phyloP scores from a whole-genome alignment of 2,797 vertebrate genomes.

The Falco concolor region DNA sequence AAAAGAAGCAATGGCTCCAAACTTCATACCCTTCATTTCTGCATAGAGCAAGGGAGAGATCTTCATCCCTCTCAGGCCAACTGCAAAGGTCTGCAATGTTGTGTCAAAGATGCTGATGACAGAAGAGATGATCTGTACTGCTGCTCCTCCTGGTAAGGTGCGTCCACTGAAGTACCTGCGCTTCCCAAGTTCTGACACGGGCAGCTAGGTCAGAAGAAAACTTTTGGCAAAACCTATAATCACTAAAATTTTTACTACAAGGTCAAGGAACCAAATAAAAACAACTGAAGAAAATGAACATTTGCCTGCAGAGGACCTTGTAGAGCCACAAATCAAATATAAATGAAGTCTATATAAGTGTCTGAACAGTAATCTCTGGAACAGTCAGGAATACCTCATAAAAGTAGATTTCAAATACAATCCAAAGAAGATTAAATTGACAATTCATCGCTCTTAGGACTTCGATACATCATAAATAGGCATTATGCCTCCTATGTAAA shows the following conservation, averaged over 20 bases:
- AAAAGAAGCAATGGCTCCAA: not conserved
- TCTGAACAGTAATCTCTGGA: not conserved
- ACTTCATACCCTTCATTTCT: not conserved
- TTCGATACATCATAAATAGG: constrained; percentile 14
- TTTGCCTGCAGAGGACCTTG: not conserved
- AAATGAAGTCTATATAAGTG: not conserved
- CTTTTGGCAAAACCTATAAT: not conserved
- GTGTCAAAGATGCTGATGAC: not conserved
- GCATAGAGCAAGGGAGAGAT: not conserved
- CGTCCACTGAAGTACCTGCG: not conserved
- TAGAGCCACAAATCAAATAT: not conserved
- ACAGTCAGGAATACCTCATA: not conserved
- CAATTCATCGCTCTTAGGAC: constrained; percentile 1
- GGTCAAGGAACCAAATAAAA: not conserved
- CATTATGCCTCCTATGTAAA: constrained; percentile 14
- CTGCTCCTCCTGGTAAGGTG: not conserved
- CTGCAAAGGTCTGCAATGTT: not conserved
- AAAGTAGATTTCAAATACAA: constrained; percentile 37
- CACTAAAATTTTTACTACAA: not conserved
- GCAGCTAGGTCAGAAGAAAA: not conserved
- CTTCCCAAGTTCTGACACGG: not conserved
- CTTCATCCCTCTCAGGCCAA: not conserved
- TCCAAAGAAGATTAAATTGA: constrained; percentile 41
- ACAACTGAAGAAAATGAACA: not conserved
- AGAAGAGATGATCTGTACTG: not conserved